A percentile compares a stretch with the other conserved stretches of the same genome.
Conservation (phyloP, 2,113 vertebrate genomes). For the Melozone crissalis region DNA sequence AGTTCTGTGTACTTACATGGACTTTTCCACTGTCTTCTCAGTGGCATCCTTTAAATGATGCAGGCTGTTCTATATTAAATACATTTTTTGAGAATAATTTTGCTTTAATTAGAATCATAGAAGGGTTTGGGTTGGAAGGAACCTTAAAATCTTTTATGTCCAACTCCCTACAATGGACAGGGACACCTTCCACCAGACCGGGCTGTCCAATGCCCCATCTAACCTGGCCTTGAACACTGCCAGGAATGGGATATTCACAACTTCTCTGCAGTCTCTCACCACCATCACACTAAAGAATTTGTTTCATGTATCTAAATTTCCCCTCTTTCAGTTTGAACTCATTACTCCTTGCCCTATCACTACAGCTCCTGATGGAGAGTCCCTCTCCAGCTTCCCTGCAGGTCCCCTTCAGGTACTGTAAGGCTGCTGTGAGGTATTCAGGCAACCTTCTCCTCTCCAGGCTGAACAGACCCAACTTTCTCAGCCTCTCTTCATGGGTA, state of each 20-base stretch:
- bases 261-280: background rate
- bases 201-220: fast-evolving
- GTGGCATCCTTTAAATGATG: background rate
- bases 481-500: background rate
- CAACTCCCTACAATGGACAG: too few species aligned
- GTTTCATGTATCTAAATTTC: background rate
- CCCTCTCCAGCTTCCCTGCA: background rate
- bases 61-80: background rate
- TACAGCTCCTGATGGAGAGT: background rate
- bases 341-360: background rate
- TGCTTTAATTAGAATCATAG: background rate
- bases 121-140: background rate
- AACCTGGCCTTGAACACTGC: background rate
- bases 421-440: background rate
- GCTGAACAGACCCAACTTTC: background rate
- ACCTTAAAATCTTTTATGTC: background rate
- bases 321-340: background rate
- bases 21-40: background rate
- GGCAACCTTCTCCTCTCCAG: background rate
- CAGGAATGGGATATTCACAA: background rate
- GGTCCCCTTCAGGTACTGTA: background rate
- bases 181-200: background rate
- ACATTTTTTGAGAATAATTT: background rate
- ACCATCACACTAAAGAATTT: background rate
- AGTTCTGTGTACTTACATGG: background rate